Base-by-base conservation (phyloP, 2,113 vertebrate genomes). In the Prochilodus magdalenae region DNA sequence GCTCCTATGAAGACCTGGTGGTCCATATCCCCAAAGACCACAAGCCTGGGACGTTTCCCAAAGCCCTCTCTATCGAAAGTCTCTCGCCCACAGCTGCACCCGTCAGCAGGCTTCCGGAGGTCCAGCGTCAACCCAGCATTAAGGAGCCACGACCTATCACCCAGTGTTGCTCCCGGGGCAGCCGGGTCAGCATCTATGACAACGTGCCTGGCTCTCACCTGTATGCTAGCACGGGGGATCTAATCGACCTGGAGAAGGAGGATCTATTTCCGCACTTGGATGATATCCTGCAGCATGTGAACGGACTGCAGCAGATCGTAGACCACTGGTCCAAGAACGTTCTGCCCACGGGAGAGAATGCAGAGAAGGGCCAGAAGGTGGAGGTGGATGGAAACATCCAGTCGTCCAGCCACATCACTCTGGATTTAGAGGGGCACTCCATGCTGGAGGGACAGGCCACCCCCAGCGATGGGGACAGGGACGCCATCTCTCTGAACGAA, bases 11-110 rank as follows among this genome's bases (percentile, higher is more conserved):
- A 91, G 94, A 96, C 87, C 89, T 99, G 85, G 94, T 99, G 59
- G 95, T 99, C 29, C 96, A 97, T 86, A 91, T 99, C 87, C 98
- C 98, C 75, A 97, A 98, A 91, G 97, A 99, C 88, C 97, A 99
- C 88, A 99, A 99, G 83, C 98, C 98, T 0, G 98, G 98, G 47
- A 99, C 98, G 2, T 99, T 99, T 88, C 98, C 98, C 53, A 99
- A 98, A 91, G 98, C 98, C 0, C 93, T 99, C 16, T 99, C 98
- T 26, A 98, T 99, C 4, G 98, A 99, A 91, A 98, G 98, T 84
- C 95, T 99, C 22, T 95, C 94, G 0, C 96, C 97, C 73, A 96
- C 95, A 75, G 92, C 86, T 12, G 89, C 89, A 67, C 85, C 90
- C 33, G 93, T 90, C 1, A 94, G 93, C 81, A 89, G 94, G 87